Conservation (phyloP, 2,113 vertebrate species). For the Pongo pygmaeus region DNA sequence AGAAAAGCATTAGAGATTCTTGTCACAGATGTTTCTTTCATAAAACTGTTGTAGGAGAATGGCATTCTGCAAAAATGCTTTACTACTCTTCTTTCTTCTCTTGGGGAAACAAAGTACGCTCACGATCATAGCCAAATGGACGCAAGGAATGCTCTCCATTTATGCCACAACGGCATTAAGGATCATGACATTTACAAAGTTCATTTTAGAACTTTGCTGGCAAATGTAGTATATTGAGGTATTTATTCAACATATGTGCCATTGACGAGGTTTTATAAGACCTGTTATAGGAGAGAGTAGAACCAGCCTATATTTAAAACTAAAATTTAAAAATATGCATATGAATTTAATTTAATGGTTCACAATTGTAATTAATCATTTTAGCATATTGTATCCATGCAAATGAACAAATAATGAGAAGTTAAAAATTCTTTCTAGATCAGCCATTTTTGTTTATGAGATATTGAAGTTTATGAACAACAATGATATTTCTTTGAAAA, state of each 20-base stretch:
- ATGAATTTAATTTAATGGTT: conserved; percentile 74
- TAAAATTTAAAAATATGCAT: conserved; percentile 13
- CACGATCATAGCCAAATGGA: conserved; percentile 85
- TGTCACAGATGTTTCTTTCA: conserved; percentile 93
- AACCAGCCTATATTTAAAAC: conserved; percentile 76
- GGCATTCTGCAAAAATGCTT: conserved; percentile 89
- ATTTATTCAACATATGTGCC: conserved; percentile 83
- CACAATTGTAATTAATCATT: conserved; percentile 77
- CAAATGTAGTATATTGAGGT: conserved; percentile 82
- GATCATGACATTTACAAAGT: conserved; percentile 85
- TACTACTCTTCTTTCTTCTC: conserved; percentile 88
- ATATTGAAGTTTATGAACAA: conserved; percentile 56
- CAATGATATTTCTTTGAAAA: conserved; percentile 10
- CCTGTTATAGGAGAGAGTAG: conserved; percentile 69
- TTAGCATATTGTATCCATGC: conserved; percentile 49
- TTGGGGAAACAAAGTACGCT: conserved; percentile 86
- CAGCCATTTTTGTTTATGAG: conserved; percentile 13
- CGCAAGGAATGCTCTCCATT: conserved; percentile 86
- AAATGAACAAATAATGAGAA: conserved; percentile 62
- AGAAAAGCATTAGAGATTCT: conserved; percentile 89
- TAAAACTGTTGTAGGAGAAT: conserved; percentile 91
- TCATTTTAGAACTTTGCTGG: conserved; percentile 86
- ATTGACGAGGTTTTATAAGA: conserved; percentile 76
- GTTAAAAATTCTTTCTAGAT: conserved; percentile 1
- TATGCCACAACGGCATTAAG: conserved; percentile 85